Conservation (phyloP, 2,797 vertebrate species). For the Tokudaia muenninki region DNA sequence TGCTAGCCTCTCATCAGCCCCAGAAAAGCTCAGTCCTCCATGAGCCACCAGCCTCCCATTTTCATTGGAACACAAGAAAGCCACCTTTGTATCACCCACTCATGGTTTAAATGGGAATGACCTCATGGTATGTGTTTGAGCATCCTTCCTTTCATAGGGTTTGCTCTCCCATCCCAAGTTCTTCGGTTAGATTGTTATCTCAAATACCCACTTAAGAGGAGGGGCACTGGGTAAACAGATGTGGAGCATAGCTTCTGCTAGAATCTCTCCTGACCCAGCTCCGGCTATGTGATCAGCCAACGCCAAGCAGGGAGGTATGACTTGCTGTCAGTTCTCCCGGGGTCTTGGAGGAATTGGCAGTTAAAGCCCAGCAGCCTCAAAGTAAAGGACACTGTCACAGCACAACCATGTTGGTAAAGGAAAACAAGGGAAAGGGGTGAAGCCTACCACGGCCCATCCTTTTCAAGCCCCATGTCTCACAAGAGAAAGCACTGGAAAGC, state of each 20-base stretch:
- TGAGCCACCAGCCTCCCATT: background rate
- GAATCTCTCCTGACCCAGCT: background rate
- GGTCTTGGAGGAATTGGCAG: background rate
- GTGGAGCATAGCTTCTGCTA: background rate
- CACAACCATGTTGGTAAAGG: background rate
- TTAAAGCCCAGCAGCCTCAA: slow-evolving; percentile 32
- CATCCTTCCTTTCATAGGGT: background rate
- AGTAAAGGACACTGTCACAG: background rate
- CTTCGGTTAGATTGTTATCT: slow-evolving; percentile 38
- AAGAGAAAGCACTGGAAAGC: background rate
- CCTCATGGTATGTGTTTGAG: background rate
- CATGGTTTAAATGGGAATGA: background rate
- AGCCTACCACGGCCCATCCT: background rate
- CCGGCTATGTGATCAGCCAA: background rate
- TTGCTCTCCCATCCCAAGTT: background rate
- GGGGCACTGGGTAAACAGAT: background rate
- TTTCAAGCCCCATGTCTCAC: background rate
- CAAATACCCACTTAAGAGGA: slow-evolving; percentile 19
- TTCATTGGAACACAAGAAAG: background rate
- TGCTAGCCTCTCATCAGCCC: background rate
- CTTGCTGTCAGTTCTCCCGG: background rate
- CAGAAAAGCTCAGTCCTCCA: background rate
- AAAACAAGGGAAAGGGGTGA: background rate
- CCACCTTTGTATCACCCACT: background rate
- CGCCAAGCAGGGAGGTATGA: background rate